Evolutionary conservation across 1,140 invertebrate genomes (phyloP).

Genomic region (Arctopsyche grandis): DNA sequence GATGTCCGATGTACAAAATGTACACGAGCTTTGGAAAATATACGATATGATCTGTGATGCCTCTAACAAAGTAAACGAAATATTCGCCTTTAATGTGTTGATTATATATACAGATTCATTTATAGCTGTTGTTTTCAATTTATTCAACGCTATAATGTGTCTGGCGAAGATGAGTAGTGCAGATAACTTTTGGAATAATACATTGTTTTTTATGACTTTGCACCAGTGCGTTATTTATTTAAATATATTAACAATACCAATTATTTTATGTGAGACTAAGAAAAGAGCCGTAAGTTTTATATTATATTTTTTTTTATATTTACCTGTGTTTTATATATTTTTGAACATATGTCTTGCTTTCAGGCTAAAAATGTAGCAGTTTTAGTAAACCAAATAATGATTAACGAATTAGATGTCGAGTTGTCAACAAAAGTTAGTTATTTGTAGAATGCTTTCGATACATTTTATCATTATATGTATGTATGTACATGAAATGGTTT

Average conservation of each 20-base stretch:
- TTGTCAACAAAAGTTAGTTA: not conserved
- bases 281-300: conserved; percentile 13
- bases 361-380: not conserved
- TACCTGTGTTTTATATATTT: not conserved
- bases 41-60: conserved; percentile 30
- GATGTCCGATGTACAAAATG: too few species aligned
- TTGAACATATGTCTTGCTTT: not conserved
- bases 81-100: conserved; percentile 15
- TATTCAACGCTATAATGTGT: conserved; percentile 5
- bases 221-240: not conserved
- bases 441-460: too few species aligned
- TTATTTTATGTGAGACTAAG: conserved; percentile 15
- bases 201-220: not conserved
- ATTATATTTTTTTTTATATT: not conserved
- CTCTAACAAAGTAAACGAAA: conserved; percentile 7
- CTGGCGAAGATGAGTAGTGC: not conserved
- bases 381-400: conserved; percentile 28
- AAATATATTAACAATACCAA: not conserved
- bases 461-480: too few species aligned
- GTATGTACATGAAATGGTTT: too few species aligned
- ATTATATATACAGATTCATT: conserved; percentile 11
- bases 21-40: not conserved
- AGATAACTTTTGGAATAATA: not conserved
- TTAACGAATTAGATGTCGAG: not conserved
- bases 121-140: conserved; percentile 30